Evolutionary conservation across 2,113 vertebrate genomes (phyloP).

Genomic region (Boleophthalmus pectinirostris): DNA sequence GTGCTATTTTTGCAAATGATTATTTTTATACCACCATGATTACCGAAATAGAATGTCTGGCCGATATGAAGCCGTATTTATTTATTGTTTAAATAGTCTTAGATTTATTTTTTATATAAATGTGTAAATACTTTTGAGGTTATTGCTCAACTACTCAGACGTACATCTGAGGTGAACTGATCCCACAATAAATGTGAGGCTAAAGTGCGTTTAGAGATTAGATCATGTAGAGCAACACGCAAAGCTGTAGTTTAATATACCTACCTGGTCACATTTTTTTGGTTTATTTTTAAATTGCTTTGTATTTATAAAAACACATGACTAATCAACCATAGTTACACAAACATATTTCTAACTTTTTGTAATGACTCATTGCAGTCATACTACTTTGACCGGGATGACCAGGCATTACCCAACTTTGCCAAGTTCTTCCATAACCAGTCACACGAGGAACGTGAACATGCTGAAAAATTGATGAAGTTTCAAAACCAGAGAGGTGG

Average conservation of each 20-base stretch:
- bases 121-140: not conserved
- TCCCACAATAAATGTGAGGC: slow-evolving; percentile 22
- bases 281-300: too few relatives aligned
- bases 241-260: too few relatives aligned
- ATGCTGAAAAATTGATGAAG: slow-evolving; percentile 83
- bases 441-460: slow-evolving; percentile 83
- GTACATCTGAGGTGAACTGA: not conserved
- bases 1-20: not conserved
- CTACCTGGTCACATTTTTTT: too few relatives aligned
- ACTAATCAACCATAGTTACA: not conserved
- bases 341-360: not conserved
- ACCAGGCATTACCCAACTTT: slow-evolving; percentile 85
- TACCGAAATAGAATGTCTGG: not conserved
- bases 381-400: slow-evolving; percentile 86
- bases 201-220: slow-evolving; percentile 33
- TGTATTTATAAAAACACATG: not conserved
- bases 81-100: not conserved
- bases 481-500: slow-evolving; percentile 88
- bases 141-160: not conserved
- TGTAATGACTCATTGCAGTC: slow-evolving; percentile 55
- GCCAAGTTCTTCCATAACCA: slow-evolving; percentile 83
- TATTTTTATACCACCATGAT: not conserved
- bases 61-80: not conserved
- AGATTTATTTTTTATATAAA: not conserved
- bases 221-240: not conserved